Conservation (phyloP, 2,113 vertebrate genomes). For the Archocentrus centrarchus region DNA sequence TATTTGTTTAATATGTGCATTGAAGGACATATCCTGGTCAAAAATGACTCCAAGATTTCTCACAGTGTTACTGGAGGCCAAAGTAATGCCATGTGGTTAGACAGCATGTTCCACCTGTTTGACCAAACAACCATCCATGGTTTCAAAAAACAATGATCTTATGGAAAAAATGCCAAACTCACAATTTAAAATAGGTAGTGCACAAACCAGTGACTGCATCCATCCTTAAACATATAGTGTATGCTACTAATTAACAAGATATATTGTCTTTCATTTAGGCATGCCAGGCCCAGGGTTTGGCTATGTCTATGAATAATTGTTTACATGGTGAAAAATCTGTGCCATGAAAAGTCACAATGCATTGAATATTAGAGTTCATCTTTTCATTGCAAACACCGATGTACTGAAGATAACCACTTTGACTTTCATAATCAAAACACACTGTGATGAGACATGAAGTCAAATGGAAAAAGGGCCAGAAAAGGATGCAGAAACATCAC, state of each 20-base stretch:
- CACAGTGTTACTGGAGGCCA: too few species aligned
- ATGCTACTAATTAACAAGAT: not conserved
- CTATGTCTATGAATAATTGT: too few species aligned
- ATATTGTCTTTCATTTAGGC: accelerated
- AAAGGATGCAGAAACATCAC: not conserved
- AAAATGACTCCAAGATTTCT: too few species aligned
- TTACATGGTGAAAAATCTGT: not conserved
- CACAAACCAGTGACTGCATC: not conserved
- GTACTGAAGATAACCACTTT: not conserved
- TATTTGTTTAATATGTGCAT: too few species aligned
- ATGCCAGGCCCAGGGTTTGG: not conserved
- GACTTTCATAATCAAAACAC: not conserved
- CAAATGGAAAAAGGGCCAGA: not conserved
- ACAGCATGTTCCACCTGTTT: too few species aligned
- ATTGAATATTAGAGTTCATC: not conserved
- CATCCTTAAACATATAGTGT: not conserved
- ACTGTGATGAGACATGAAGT: not conserved
- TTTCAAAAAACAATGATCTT: too few species aligned
- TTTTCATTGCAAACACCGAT: too few species aligned
- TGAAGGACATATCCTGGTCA: too few species aligned
- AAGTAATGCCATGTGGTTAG: too few species aligned
- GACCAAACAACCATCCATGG: too few species aligned
- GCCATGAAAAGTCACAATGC: not conserved
- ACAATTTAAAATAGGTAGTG: too few species aligned
- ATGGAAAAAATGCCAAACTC: too few species aligned